Evolutionary conservation across 2,113 vertebrate species (phyloP).

Genomic region (Anhinga anhinga): DNA sequence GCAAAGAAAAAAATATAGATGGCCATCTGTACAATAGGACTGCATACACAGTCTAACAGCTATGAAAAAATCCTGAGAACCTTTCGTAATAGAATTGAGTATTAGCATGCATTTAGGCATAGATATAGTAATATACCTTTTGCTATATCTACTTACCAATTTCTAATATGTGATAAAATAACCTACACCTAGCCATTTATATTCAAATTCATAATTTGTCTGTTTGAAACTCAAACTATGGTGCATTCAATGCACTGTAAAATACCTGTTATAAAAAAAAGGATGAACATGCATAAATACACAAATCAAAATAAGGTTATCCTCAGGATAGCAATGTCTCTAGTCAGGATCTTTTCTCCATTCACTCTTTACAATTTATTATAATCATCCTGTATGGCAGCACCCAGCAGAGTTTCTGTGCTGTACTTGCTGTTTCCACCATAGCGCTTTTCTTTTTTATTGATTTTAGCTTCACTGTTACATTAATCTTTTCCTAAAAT

Average conservation of each 20-base stretch:
- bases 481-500: conserved; percentile 49
- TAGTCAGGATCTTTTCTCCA: conserved; percentile 35
- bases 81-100: not conserved
- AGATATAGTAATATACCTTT: not conserved
- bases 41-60: not conserved
- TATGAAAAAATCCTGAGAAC: not conserved
- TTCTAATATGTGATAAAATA: not conserved
- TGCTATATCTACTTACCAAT: not conserved
- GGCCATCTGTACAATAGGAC: not conserved
- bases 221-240: not conserved
- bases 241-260: not conserved
- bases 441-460: conserved; percentile 15
- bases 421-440: conserved; percentile 11
- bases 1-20: not conserved
- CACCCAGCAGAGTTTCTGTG: not conserved
- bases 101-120: not conserved
- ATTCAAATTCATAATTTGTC: not conserved
- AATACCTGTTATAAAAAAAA: conserved; percentile 35
- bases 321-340: conserved; percentile 20
- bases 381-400: conserved; percentile 17
- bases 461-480: conserved; percentile 35
- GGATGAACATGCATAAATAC: not conserved
- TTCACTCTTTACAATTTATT: conserved; percentile 54
- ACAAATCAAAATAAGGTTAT: conserved; percentile 36
- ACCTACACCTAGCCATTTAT: not conserved